A percentile compares a stretch with the other conserved stretches of the same genome.
phyloP scores from a whole-genome alignment of 2,888 invertebrate genomes.

The Apoda limacodes region DNA sequence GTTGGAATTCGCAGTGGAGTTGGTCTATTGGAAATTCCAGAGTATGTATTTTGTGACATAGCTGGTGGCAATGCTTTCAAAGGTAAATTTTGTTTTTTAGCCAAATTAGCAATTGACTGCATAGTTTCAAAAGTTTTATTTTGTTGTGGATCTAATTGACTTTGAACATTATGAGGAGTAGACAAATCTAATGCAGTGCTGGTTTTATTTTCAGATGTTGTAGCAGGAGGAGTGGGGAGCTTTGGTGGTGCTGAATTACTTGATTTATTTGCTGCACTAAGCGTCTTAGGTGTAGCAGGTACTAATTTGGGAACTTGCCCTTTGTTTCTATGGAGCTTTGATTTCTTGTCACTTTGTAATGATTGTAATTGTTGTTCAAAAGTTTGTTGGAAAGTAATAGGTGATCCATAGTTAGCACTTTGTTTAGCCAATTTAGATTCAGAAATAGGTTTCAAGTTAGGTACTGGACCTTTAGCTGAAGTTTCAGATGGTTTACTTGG shows the following conservation, averaged over 20 bases:
- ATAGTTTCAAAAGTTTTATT: conserved; percentile 62
- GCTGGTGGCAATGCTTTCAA: conserved; percentile 36
- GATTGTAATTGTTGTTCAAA: conserved; percentile 61
- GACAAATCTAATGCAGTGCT: conserved; percentile 59
- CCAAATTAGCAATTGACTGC: conserved; percentile 64
- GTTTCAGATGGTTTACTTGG: conserved; percentile 38
- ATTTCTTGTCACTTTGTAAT: conserved; percentile 53
- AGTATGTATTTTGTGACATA: conserved; percentile 45
- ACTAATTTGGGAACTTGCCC: conserved; percentile 58
- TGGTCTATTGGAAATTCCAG: conserved; percentile 37
- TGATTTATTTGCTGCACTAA: conserved; percentile 40
- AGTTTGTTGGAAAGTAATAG: conserved; percentile 64
- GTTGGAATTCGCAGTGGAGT: conserved; percentile 46
- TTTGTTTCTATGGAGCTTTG: conserved; percentile 55
- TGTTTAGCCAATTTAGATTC: conserved; percentile 58
- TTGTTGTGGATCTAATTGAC: conserved; percentile 50
- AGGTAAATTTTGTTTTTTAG: conserved; percentile 56
- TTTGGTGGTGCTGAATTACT: too few relatives aligned
- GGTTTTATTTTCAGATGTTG: conserved; percentile 37
- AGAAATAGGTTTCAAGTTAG: conserved; percentile 62
- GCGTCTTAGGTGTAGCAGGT: conserved; percentile 51
- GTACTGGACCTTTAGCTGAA: conserved; percentile 59
- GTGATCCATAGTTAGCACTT: conserved; percentile 39
- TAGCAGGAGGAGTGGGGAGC: conserved; percentile 23
- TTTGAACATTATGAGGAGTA: conserved; percentile 54